phyloP scores from a whole-genome alignment of 2,113 vertebrate species.

The Merops nubicus region DNA sequence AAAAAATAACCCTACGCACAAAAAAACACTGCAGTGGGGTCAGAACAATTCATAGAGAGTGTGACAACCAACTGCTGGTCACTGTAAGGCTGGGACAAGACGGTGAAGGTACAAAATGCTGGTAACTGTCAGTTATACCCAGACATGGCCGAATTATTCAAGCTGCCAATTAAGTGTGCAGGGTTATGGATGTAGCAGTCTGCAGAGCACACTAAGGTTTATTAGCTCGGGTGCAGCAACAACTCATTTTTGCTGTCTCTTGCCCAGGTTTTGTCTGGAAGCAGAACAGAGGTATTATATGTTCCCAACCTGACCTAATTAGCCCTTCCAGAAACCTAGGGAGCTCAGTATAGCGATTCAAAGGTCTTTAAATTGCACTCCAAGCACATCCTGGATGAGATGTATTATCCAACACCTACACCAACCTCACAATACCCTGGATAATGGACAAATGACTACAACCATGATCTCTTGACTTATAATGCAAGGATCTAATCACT shows the following conservation, averaged over 20 bases:
- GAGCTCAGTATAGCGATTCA: not conserved
- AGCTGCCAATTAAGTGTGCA: not conserved
- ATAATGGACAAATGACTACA: not conserved
- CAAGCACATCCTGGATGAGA: not conserved
- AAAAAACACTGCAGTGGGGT: not conserved
- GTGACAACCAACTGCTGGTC: not conserved
- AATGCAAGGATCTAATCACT: not conserved
- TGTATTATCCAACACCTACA: not conserved
- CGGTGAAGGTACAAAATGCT: not conserved
- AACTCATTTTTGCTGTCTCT: not conserved
- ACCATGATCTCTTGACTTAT: not conserved
- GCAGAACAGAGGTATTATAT: not conserved
- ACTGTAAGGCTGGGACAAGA: fast-evolving
- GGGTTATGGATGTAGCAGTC: not conserved
- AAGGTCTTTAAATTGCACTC: not conserved
- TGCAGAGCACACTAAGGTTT: not conserved
- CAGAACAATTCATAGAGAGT: not conserved
- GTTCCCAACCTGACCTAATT: not conserved
- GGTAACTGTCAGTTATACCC: not conserved
- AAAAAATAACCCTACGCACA: not conserved
- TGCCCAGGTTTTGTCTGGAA: not conserved
- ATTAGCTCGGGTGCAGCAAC: not conserved
- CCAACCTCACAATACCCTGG: not conserved
- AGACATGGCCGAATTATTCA: not conserved
- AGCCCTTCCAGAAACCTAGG: not conserved